A percentile compares a stretch with the other conserved stretches of the same genome.
phyloP scores from a whole-genome alignment of 2,797 vertebrate genomes.

The Neosalanx taihuensis region DNA sequence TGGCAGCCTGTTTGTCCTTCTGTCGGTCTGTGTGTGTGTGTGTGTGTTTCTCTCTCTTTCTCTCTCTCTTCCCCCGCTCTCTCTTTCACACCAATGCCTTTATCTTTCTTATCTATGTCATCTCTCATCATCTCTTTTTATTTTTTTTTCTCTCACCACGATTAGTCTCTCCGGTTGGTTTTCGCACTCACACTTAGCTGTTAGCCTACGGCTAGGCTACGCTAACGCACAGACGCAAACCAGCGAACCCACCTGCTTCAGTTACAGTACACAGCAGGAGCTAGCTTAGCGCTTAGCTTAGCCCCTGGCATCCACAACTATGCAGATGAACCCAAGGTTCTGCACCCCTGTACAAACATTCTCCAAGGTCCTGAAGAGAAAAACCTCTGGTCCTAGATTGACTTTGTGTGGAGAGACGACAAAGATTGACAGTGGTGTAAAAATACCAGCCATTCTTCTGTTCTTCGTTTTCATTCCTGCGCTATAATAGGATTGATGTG shows the following conservation, averaged over 20 bases:
- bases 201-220: no score
- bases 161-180: background rate
- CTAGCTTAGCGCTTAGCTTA: no score
- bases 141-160: slow-evolving; percentile 3
- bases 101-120: background rate
- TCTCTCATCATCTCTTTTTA: background rate
- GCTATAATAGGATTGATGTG: background rate
- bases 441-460: background rate
- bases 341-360: background rate
- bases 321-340: background rate
- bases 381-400: background rate
- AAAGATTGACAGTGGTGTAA: background rate
- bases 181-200: no score
- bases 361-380: background rate
- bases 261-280: no score
- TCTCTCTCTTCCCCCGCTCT: slow-evolving; percentile 4
- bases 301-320: background rate
- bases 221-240: no score
- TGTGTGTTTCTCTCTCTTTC: slow-evolving; percentile 2
- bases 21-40: background rate
- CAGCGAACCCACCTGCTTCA: no score
- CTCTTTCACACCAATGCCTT: background rate
- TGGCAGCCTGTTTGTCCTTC: background rate
- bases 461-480: background rate
- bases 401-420: background rate